phyloP scores from a whole-genome alignment of 2,888 invertebrate genomes.

The Fabriciana adippe region DNA sequence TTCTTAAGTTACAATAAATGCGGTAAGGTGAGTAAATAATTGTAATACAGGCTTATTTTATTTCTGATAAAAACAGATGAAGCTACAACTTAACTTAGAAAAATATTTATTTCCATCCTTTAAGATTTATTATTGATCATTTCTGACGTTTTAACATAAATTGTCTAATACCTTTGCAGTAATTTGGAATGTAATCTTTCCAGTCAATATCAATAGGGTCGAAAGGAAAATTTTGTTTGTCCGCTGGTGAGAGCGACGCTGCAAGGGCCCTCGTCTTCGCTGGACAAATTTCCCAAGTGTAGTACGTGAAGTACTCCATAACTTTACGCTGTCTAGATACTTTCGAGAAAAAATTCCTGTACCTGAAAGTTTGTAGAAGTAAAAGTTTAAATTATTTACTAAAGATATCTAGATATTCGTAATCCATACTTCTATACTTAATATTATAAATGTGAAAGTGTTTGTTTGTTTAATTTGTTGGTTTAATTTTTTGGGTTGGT shows the following conservation, averaged over 20 bases:
- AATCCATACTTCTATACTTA: too few relatives aligned
- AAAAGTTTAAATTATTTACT: too few relatives aligned
- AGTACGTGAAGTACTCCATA: constrained; percentile 23
- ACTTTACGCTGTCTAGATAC: background rate
- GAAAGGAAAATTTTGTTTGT: constrained; percentile 29
- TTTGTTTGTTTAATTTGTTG: too few relatives aligned
- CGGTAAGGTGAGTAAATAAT: too few relatives aligned
- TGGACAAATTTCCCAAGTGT: constrained; percentile 30
- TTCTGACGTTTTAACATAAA: background rate
- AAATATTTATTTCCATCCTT: background rate
- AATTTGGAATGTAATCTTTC: constrained; percentile 33
- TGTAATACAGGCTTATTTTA: too few relatives aligned
- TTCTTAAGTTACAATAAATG: too few relatives aligned
- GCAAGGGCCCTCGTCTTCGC: constrained; percentile 23
- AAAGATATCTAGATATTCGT: too few relatives aligned
- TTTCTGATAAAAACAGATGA: too few relatives aligned
- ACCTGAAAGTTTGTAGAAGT: background rate
- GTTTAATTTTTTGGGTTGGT: too few relatives aligned
- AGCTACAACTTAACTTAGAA: background rate
- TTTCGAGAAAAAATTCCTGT: background rate
- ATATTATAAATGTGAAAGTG: too few relatives aligned
- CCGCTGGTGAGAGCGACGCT: constrained; percentile 25
- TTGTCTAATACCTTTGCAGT: constrained; percentile 9
- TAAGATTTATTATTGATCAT: too few relatives aligned
- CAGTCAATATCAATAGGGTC: constrained; percentile 35